A percentile compares a stretch with the other conserved stretches of the same genome.
These are phyloP conservation scores for Emys orbicularis DNA, from an alignment of 2,797 vertebrate genomes.

Conservation along the genomic window DNA sequence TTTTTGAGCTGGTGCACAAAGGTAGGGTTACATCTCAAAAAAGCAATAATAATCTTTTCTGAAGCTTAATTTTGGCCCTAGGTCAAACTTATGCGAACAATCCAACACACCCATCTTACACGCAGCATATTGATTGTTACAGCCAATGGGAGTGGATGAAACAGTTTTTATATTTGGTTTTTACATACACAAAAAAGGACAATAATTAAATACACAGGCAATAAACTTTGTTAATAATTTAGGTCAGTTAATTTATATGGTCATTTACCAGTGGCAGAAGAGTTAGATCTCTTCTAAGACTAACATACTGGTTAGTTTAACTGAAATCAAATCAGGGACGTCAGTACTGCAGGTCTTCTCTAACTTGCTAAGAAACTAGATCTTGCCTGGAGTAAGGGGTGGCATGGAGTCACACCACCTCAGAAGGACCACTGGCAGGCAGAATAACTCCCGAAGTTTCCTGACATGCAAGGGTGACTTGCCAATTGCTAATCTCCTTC, in stretches of 20 bases:
- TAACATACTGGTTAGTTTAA: slow-evolving; percentile 46
- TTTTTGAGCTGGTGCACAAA: not conserved
- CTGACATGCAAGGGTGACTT: not conserved
- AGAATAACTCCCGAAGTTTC: not conserved
- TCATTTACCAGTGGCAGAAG: slow-evolving; percentile 69
- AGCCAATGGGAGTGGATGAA: slow-evolving; percentile 32
- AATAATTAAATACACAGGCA: slow-evolving; percentile 40
- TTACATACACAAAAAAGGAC: slow-evolving; percentile 34
- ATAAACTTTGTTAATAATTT: slow-evolving; percentile 54
- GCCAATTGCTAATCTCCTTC: not conserved
- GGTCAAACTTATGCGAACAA: slow-evolving; percentile 38
- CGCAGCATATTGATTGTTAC: slow-evolving; percentile 22
- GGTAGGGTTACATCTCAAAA: slow-evolving; percentile 16
- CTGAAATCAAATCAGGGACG: slow-evolving; percentile 35
- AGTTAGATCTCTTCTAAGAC: slow-evolving; percentile 14
- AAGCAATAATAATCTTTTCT: slow-evolving; percentile 25
- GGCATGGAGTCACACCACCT: not conserved
- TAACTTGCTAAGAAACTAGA: slow-evolving; percentile 42
- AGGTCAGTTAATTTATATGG: slow-evolving; percentile 55
- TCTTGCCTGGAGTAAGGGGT: slow-evolving; percentile 46
- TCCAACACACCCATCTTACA: slow-evolving; percentile 24
- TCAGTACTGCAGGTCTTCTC: not conserved
- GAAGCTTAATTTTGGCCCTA: slow-evolving; percentile 26
- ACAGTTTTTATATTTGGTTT: slow-evolving; percentile 29
- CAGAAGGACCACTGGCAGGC: slow-evolving; percentile 10